Evolutionary conservation across 1,140 invertebrate species (phyloP).

Genomic region (Phenacoccus solenopsis): DNA sequence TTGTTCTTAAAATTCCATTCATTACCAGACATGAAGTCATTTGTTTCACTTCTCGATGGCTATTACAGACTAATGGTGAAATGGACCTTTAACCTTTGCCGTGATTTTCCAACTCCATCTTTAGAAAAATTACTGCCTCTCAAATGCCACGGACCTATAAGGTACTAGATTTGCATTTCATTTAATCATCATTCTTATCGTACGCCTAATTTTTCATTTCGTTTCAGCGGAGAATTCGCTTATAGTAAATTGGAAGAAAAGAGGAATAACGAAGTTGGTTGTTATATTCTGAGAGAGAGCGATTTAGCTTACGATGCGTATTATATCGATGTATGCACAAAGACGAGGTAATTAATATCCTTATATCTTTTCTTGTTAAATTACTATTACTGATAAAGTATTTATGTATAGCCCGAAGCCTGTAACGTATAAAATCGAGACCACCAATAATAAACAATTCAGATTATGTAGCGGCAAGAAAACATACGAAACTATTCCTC

Average conservation of each 20-base stretch:
- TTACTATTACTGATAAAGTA: background rate
- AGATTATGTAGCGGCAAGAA: conserved; percentile 36
- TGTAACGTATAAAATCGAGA: conserved; percentile 45
- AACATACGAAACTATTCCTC: conserved; percentile 45
- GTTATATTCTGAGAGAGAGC: conserved; percentile 68
- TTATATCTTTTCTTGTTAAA: background rate
- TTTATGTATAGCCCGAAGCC: conserved; percentile 43
- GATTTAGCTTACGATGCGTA: conserved; percentile 60
- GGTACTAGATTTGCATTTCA: conserved; percentile 36
- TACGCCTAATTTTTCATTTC: background rate
- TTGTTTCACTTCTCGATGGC: conserved; percentile 70
- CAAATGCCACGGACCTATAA: conserved; percentile 79
- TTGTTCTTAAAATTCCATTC: conserved; percentile 55
- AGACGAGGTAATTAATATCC: conserved; percentile 39
- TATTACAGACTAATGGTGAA: conserved; percentile 77
- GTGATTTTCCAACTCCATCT: conserved; percentile 60
- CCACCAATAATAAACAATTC: background rate
- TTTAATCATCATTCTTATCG: background rate
- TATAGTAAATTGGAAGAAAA: conserved; percentile 48
- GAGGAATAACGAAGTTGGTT: conserved; percentile 54
- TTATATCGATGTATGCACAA: conserved; percentile 65
- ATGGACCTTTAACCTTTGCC: conserved; percentile 82
- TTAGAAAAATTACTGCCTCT: conserved; percentile 53
- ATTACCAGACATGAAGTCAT: conserved; percentile 50
- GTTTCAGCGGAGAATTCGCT: conserved; percentile 5